phyloP scores from a whole-genome alignment of 2,113 vertebrate species.

The rat (Rattus norvegicus) region GRCr8 NC_086020.1:18054501-18055000 shows the following conservation, averaged over 20 bases:
- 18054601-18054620: not conserved
- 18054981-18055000: not conserved
- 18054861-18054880: not conserved
- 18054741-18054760: not conserved
- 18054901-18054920: constrained; percentile 4
- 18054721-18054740: too few relatives aligned
- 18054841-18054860: not conserved
- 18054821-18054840: not conserved
- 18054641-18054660: not conserved
- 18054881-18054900: not conserved
- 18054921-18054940: not conserved
- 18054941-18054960: not conserved
- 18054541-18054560: not conserved
- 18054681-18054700: not conserved
- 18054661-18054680: not conserved
- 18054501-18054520: not conserved
- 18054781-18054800: not conserved
- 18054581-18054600: not conserved
- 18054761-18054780: constrained; percentile 9
- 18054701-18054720: not conserved
- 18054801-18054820: constrained; percentile 24
- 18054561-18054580: not conserved
- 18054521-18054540: not conserved
- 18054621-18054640: not conserved
- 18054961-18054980: not conserved